Evolutionary conservation across 2,113 vertebrate genomes (phyloP), one percentile per base, ranked within the genome.

Genomic region (Corvus hawaiiensis): DNA sequence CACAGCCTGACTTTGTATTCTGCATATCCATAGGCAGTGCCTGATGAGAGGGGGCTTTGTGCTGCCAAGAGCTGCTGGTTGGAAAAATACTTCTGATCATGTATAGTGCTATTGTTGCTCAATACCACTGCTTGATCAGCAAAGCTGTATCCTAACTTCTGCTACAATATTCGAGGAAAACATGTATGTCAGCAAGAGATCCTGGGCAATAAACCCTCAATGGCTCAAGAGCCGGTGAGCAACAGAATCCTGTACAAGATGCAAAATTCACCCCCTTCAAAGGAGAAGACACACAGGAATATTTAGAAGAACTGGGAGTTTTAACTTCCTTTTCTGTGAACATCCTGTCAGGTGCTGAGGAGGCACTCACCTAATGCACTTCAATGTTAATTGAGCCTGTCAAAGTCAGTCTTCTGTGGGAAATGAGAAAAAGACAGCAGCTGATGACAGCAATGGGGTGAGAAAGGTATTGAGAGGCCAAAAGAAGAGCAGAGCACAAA

Each of bases 41-140:
- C 75, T 75, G 75, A 89, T 98, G 96, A 98, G 98, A 98, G 84
- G 68, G 44, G 43, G 48, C 95, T 97, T 98, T 98, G 97, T 98
- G 63, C 96, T 93, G 63, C 54, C 72, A 52, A 79, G 76, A 49
- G 63, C 88, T 91, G 35, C 95, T 94, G 82, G 74, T 39, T 94
- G 93, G 74, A 94, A 95, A 94, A 97, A 77, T 96, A 74, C 68
- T 96, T 91, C 79, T 83, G 87, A 84, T 84, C 55, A 9, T 95
- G 89, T 94, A 73, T 91, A 95, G 81, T 21, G n/a, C 87, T 94
- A 87, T 68, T 96, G 93, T 93, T 96, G 85, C 88, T 91, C 59
- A 63, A 39, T 80, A 75, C 44, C 22, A 52, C 76, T 86, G 76
- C 83, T 68, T 58, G 66, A 72, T 55, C 3, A 10, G 54, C 48